Evolutionary conservation across 1,140 invertebrate genomes (phyloP), one percentile per base, ranked within the genome.

Genomic region (Drosophila nikananu): DNA sequence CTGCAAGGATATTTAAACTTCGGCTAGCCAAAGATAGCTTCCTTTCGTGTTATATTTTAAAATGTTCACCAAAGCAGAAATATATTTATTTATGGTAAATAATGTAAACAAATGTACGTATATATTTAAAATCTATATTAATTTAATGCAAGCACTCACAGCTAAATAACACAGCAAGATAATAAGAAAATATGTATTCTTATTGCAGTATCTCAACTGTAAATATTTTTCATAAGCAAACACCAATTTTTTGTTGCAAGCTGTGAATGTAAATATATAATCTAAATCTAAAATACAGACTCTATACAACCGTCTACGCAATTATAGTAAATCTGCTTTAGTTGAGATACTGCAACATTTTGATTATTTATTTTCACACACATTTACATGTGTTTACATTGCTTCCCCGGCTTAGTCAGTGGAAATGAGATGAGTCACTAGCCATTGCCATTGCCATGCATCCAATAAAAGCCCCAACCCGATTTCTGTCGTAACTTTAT

Each of bases 401-500:
- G 27, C 55, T 54, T 55, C 48, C 23, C 30, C 57, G 30, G 66
- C 61, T 54, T 66, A 55, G 49, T 68, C 49, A 55, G 25, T 48
- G 51, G 19, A 13, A 25, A 25, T 49, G 48, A 49, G 32, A 39
- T 71, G 67, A 71, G 49, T 71, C 67, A 71, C 37, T 37, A 4
- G 6, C 32, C 7, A 15, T 3, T n/a, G n/a, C n/a, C n/a, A n/a
- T n/a, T 7, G 13, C 5, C 25, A 30, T 7, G 17, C 30, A 19
- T 67, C 37, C 67, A 12, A 21, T 52, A 17, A 15, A n/a, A 46
- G 23, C 12, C 49, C 39, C 19, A 63, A 32, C 67, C 62, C 27
- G 67, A 44, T 66, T 70, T 66, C 62, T 9, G 17, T 13, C 23
- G 67, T 68, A 71, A 71, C 49, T 55, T 37, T 39, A 71, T 71